phyloP scores from a whole-genome alignment of 2,113 vertebrate species.

The Hemiscyllium ocellatum region DNA sequence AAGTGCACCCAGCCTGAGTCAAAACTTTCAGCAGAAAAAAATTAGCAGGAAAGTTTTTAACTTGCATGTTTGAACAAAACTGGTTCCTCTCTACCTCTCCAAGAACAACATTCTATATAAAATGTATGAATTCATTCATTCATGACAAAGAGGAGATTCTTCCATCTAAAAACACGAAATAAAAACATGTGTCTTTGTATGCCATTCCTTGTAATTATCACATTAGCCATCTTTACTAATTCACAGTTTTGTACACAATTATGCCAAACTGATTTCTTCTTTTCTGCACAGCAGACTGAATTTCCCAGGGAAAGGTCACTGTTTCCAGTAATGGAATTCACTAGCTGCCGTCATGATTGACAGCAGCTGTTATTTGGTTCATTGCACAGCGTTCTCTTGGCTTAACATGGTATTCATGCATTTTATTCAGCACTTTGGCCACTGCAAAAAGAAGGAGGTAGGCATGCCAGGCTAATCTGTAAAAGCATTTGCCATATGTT shows the following conservation, averaged over 20 bases:
- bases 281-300: not conserved
- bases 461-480: not conserved
- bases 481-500: not conserved
- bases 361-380: constrained; percentile 19
- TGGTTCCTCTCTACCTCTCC: not conserved
- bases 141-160: not conserved
- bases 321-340: constrained; percentile 3
- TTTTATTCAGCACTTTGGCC: not conserved
- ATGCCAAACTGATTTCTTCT: not conserved
- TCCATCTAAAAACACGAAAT: not conserved
- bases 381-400: constrained; percentile 8
- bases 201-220: not conserved
- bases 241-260: not conserved
- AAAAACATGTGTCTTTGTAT: not conserved
- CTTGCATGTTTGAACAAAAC: not conserved
- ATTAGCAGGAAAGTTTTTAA: not conserved
- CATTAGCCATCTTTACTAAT: not conserved
- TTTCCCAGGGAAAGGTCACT: not conserved
- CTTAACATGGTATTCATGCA: not conserved
- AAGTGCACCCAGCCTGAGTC: not conserved
- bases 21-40: not conserved
- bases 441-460: not conserved
- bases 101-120: not conserved
- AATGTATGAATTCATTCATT: not conserved
- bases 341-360: not conserved